A percentile compares a stretch with the other conserved stretches of the same genome.
Conservation (phyloP, 2,888 invertebrate genomes). For the Cataglyphis altisquamis region DNA sequence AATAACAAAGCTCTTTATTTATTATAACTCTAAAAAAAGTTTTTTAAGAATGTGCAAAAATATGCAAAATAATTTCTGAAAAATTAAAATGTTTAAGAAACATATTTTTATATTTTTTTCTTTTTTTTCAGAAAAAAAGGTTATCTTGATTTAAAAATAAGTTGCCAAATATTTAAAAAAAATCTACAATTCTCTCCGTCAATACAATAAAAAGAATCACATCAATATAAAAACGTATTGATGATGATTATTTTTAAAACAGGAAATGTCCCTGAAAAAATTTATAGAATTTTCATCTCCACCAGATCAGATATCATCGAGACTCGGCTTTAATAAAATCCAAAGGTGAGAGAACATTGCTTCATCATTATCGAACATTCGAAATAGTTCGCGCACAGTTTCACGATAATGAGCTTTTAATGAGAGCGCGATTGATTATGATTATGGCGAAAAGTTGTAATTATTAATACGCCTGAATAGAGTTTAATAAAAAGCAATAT, state of each 20-base stretch:
- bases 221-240: constrained; percentile 47
- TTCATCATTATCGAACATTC: constrained; percentile 70
- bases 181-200: background rate
- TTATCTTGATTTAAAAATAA: background rate
- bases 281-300: constrained; percentile 66
- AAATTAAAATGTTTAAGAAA: background rate
- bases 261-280: constrained; percentile 50
- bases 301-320: constrained; percentile 51
- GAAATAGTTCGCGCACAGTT: constrained; percentile 70
- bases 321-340: constrained; percentile 68
- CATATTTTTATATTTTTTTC: background rate
- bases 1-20: background rate
- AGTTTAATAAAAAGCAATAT: constrained; percentile 75
- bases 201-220: background rate
- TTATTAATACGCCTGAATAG: constrained; percentile 65
- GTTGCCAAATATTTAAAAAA: background rate
- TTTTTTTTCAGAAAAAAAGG: background rate
- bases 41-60: background rate
- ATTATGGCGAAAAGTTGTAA: constrained; percentile 64
- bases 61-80: background rate
- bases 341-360: constrained; percentile 62
- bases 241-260: constrained; percentile 60
- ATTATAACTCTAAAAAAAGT: background rate
- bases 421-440: constrained; percentile 68
- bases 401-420: constrained; percentile 72